A percentile compares a stretch with the other conserved stretches of the same genome.
Evolutionary conservation across 2,888 invertebrate species (phyloP).

Genomic region (Acronicta aceris): DNA sequence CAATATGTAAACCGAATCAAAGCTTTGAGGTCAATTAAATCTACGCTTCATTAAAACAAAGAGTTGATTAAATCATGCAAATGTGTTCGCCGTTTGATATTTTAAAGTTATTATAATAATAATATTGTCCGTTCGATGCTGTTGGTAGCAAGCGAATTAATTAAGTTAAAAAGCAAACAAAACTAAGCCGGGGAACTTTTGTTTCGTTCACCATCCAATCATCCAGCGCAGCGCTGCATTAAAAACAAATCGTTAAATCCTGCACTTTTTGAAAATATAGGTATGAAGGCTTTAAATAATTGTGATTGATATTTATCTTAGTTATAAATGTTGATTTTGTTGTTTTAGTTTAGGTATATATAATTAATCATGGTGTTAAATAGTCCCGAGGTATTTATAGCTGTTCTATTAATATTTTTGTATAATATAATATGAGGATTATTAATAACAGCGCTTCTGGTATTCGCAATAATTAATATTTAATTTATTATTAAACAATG

Average conservation of each 20-base stretch:
- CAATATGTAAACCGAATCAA: conserved; percentile 51
- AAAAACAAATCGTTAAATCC: conserved; percentile 44
- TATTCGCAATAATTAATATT: background rate
- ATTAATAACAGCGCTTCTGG: too few relatives aligned
- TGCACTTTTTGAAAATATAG: conserved; percentile 31
- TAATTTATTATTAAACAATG: background rate
- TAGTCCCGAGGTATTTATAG: background rate
- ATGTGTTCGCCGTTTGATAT: conserved; percentile 60
- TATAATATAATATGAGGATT: background rate
- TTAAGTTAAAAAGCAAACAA: conserved; percentile 75
- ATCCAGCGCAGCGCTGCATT: conserved; percentile 56
- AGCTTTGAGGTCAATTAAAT: conserved; percentile 45
- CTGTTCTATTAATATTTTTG: background rate
- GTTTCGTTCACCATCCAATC: conserved; percentile 58
- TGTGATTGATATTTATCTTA: conserved; percentile 28
- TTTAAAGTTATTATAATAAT: conserved; percentile 68
- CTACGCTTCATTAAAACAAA: conserved; percentile 55
- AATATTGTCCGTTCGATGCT: conserved; percentile 62
- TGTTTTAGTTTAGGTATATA: background rate
- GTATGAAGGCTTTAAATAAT: conserved; percentile 32
- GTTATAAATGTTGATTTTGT: too few relatives aligned
- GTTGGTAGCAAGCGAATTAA: conserved; percentile 70
- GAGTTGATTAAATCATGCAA: conserved; percentile 63
- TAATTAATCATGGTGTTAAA: background rate
- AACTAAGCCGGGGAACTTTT: conserved; percentile 64